Percentiles rank a stretch among this genome's conserved stretches.
Conservation (phyloP, 2,797 vertebrate species). For the Hippoglossus hippoglossus region DNA sequence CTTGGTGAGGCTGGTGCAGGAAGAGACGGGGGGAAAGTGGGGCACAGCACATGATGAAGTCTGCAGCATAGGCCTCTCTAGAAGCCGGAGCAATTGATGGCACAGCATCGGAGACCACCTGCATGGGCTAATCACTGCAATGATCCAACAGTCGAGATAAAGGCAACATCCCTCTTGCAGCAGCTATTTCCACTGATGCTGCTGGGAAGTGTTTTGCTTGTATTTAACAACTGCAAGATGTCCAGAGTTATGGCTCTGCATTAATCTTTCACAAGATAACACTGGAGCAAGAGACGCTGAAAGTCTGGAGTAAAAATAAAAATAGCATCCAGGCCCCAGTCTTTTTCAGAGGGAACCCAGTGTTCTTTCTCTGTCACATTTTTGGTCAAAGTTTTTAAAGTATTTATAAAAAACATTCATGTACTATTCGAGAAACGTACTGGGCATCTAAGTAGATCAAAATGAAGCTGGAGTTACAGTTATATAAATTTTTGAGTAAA, state of each 20-base stretch:
- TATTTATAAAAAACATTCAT: background rate
- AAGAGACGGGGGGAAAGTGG: slow-evolving; percentile 29
- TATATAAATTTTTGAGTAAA: background rate
- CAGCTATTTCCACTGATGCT: slow-evolving; percentile 5
- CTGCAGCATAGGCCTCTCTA: background rate
- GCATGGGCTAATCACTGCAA: slow-evolving; percentile 36
- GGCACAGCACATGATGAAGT: slow-evolving; percentile 25
- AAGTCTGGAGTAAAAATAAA: slow-evolving; percentile 7
- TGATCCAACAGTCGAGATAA: slow-evolving; percentile 25
- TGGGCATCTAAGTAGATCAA: background rate
- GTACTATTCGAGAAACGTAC: background rate
- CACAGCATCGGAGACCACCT: slow-evolving; percentile 28
- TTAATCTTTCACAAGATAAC: slow-evolving; percentile 10
- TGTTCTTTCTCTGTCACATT: background rate
- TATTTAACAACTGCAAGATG: slow-evolving; percentile 1
- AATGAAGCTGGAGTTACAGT: background rate
- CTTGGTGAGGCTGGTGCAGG: slow-evolving; percentile 12
- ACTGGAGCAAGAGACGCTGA: background rate
- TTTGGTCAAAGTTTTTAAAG: background rate
- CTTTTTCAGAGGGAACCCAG: background rate
- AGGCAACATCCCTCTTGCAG: slow-evolving; percentile 20
- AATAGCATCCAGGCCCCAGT: background rate
- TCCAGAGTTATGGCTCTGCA: slow-evolving; percentile 1
- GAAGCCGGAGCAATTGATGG: slow-evolving; percentile 26
- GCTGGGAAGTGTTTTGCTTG: slow-evolving; percentile 16